Conservation (phyloP, 1,140 invertebrate species). For the Rhagoletis zephyria region DNA sequence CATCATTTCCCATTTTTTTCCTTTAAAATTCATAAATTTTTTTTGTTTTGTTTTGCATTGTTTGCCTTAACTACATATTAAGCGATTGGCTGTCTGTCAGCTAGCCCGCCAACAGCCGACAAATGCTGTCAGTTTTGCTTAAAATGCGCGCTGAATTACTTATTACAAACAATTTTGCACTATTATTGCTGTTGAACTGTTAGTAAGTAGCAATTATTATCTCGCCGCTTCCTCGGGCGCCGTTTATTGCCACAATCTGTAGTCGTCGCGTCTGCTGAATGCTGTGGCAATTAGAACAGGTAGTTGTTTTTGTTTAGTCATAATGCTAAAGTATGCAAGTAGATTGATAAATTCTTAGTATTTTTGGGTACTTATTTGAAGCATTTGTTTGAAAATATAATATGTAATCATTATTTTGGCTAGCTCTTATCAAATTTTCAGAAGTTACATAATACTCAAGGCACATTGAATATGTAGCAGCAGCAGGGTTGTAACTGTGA, state of each 20-base stretch:
- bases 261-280: slow-evolving; percentile 1
- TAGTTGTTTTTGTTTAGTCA: neutral
- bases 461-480: no score
- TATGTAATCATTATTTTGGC: no score
- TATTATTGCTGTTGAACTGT: neutral
- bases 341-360: no score
- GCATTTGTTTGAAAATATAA: no score
- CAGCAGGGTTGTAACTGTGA: no score
- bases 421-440: no score
- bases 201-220: slow-evolving; percentile 26
- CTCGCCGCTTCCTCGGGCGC: slow-evolving; percentile 37
- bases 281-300: slow-evolving; percentile 29
- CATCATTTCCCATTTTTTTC: neutral
- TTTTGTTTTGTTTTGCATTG: neutral
- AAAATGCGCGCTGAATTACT: slow-evolving; percentile 32
- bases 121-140: slow-evolving; percentile 43
- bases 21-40: neutral
- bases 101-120: slow-evolving; percentile 7
- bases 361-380: no score
- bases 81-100: neutral
- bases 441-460: no score
- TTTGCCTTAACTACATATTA: neutral
- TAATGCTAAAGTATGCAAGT: neutral
- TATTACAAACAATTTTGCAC: slow-evolving; percentile 11
- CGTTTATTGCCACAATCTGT: slow-evolving; percentile 32